phyloP scores from a whole-genome alignment of 2,888 invertebrate genomes.

The Drosophila pseudotalamancana region DNA sequence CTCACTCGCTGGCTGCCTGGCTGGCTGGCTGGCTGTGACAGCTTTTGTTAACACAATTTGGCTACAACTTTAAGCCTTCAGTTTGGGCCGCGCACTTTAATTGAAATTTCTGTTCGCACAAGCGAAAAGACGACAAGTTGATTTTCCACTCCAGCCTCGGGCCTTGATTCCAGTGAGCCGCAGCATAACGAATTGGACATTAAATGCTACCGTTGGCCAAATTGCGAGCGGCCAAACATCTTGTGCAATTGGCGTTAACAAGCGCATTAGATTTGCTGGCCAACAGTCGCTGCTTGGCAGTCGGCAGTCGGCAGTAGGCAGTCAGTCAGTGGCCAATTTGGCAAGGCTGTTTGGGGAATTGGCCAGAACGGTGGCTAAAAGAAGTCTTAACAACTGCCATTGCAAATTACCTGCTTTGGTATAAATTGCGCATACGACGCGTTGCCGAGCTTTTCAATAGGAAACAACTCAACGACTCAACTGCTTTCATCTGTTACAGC shows the following conservation, averaged over 20 bases:
- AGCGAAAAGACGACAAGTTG: slow-evolving; percentile 75
- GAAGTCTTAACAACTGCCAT: slow-evolving; percentile 74
- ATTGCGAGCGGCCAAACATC: slow-evolving; percentile 63
- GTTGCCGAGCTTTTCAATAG: slow-evolving; percentile 49
- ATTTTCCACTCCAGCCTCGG: slow-evolving; percentile 66
- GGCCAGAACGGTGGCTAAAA: slow-evolving; percentile 46
- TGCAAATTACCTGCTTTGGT: slow-evolving; percentile 69
- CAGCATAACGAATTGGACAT: slow-evolving; percentile 78
- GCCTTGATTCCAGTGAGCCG: slow-evolving; percentile 20
- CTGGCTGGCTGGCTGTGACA: slow-evolving; percentile 63
- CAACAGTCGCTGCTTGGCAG: slow-evolving; percentile 16
- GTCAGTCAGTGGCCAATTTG: slow-evolving; percentile 73
- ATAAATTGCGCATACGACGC: slow-evolving; percentile 65
- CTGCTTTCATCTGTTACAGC: slow-evolving; percentile 45
- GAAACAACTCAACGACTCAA: slow-evolving; percentile 12
- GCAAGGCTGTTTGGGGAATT: slow-evolving; percentile 77
- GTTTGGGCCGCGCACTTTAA: slow-evolving; percentile 49
- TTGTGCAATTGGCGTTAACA: slow-evolving; percentile 77
- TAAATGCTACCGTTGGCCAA: slow-evolving; percentile 82
- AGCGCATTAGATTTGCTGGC: slow-evolving; percentile 75
- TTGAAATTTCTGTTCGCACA: slow-evolving; percentile 60
- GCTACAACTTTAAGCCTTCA: slow-evolving; percentile 50
- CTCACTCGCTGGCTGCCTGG: slow-evolving; percentile 28
- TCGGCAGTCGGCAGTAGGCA: slow-evolving; percentile 19
- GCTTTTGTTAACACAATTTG: slow-evolving; percentile 66